Conservation (phyloP, 2,113 vertebrate species). For the Gasterosteus nipponicus region DNA sequence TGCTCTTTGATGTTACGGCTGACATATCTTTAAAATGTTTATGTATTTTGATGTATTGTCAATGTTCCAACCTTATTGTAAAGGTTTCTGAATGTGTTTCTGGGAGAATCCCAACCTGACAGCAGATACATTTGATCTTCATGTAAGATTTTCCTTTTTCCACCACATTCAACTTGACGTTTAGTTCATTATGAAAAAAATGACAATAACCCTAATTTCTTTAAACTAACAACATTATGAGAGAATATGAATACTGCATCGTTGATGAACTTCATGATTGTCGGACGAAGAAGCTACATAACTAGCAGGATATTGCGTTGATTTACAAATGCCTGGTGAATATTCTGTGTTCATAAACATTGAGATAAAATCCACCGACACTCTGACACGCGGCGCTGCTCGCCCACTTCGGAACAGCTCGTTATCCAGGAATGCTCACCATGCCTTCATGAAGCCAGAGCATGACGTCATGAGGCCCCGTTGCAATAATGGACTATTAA, state of each 20-base stretch:
- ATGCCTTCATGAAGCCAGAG: constrained; percentile 37
- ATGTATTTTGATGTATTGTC: neutral
- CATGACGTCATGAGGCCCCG: constrained; percentile 62
- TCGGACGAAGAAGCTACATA: neutral
- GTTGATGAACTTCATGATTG: neutral
- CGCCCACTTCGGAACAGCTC: constrained; percentile 55
- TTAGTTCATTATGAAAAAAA: neutral
- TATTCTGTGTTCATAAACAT: neutral
- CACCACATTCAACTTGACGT: neutral
- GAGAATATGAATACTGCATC: neutral
- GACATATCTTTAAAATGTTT: neutral
- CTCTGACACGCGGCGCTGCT: constrained; percentile 25
- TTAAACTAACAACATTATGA: neutral
- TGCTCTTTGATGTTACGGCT: neutral
- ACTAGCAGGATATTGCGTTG: neutral
- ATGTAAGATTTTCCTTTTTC: neutral
- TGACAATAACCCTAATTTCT: neutral
- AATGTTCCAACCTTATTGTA: neutral
- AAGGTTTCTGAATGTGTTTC: neutral
- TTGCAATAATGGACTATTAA: constrained; percentile 51
- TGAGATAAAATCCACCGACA: constrained; percentile 14
- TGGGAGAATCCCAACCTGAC: neutral
- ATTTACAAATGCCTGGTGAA: neutral
- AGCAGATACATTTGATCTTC: neutral
- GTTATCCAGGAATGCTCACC: constrained; percentile 60